Evolutionary conservation across 2,113 vertebrate species (phyloP).

Genomic region (Hyaena hyaena): DNA sequence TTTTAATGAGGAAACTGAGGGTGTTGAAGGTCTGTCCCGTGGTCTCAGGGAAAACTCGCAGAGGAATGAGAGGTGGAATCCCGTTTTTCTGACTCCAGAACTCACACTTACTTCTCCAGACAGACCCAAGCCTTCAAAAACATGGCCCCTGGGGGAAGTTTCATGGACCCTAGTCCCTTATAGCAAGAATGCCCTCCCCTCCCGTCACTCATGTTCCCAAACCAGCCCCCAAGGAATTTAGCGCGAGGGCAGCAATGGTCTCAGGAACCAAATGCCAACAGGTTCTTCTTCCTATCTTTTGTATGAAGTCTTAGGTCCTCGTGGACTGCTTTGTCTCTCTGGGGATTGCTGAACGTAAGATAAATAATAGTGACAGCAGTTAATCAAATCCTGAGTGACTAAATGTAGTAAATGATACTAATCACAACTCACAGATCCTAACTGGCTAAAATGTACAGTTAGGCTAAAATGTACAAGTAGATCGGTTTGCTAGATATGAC

Average conservation of each 20-base stretch:
- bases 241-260: fast-evolving
- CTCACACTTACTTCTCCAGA: neutral
- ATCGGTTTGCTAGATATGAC: neutral
- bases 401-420: neutral
- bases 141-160: fast-evolving
- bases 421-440: neutral
- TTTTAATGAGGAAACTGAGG: neutral
- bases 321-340: neutral
- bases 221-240: neutral
- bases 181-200: neutral
- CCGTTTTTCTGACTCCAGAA: neutral
- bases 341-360: fast-evolving
- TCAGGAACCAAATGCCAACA: neutral
- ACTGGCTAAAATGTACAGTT: neutral
- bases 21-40: neutral
- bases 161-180: neutral
- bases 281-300: neutral
- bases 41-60: neutral
- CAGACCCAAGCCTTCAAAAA: neutral
- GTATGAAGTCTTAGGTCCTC: neutral
- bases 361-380: neutral
- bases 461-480: neutral
- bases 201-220: neutral
- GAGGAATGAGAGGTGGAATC: neutral
- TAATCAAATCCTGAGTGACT: neutral